Evolutionary conservation across 37 sponge, comb jelly and placozoan genomes (phyloP).

Genomic region (Mnemiopsis leidyi): DNA sequence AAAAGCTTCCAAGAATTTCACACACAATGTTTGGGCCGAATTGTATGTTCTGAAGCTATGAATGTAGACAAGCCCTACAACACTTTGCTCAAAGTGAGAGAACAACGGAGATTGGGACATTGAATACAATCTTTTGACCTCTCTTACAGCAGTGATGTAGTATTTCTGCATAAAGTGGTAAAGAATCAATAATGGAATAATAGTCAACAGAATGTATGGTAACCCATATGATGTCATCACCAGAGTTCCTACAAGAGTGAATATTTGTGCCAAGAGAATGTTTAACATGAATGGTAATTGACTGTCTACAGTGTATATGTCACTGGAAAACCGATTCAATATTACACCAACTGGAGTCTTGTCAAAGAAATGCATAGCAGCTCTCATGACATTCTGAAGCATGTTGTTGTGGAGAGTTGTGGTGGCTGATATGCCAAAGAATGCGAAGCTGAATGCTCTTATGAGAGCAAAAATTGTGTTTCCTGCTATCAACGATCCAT

Average conservation of each 20-base stretch:
- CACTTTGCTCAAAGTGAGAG: slow-evolving; percentile 92
- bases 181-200: slow-evolving; percentile 80
- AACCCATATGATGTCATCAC: slow-evolving; percentile 88
- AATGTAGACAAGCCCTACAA: slow-evolving; percentile 73
- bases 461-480: slow-evolving; percentile 91
- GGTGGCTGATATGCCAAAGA: slow-evolving; percentile 92
- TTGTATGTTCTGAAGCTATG: slow-evolving; percentile 29
- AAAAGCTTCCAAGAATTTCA: slow-evolving; percentile 52
- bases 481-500: slow-evolving; percentile 82
- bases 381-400: slow-evolving; percentile 72
- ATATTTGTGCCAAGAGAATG: slow-evolving; percentile 79
- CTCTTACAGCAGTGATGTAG: slow-evolving; percentile 90
- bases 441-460: slow-evolving; percentile 90
- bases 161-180: slow-evolving; percentile 90
- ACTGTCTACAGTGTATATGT: slow-evolving; percentile 75
- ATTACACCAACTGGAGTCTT: slow-evolving; percentile 80
- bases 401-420: slow-evolving; percentile 77
- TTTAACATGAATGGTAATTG: slow-evolving; percentile 93
- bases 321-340: slow-evolving; percentile 2
- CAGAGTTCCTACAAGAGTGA: slow-evolving; percentile 83
- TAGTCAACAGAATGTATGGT: slow-evolving; percentile 81
- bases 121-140: slow-evolving; percentile 90
- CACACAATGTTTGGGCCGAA: not conserved
- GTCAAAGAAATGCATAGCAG: slow-evolving; percentile 89
- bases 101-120: slow-evolving; percentile 93